Percentiles rank a stretch among this genome's conserved stretches.
Evolutionary conservation across 2,888 invertebrate species (phyloP).

Genomic region (Nemotelus nigrinus): DNA sequence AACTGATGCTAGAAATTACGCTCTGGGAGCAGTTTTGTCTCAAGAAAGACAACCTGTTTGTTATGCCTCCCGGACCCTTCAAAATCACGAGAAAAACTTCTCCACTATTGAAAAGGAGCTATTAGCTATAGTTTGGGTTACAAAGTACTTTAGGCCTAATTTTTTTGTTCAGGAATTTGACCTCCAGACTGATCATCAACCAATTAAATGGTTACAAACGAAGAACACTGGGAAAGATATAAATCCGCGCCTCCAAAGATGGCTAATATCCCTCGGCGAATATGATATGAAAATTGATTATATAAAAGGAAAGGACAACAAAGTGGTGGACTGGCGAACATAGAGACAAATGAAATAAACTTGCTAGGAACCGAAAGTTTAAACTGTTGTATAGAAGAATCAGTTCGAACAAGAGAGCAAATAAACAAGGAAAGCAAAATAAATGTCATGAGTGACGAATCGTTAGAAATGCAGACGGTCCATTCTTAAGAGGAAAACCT

Average conservation of each 20-base stretch:
- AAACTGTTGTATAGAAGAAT: not conserved
- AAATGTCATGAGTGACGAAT: not conserved
- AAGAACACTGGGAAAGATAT: constrained; percentile 50
- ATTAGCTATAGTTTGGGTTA: constrained; percentile 56
- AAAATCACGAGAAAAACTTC: constrained; percentile 53
- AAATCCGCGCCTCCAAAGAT: too few species aligned
- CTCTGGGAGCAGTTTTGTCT: constrained; percentile 48
- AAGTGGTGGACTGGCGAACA: constrained; percentile 48
- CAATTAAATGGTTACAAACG: constrained; percentile 44
- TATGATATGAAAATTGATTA: too few species aligned
- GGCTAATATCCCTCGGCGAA: too few species aligned
- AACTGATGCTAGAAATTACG: constrained; percentile 51
- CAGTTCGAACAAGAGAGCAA: not conserved
- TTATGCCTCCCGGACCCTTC: constrained; percentile 52
- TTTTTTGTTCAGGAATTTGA: constrained; percentile 55
- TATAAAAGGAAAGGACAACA: constrained; percentile 50
- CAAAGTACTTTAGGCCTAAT: constrained; percentile 59
- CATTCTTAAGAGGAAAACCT: constrained; percentile 7
- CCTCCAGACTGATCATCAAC: too few species aligned
- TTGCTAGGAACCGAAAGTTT: constrained; percentile 63
- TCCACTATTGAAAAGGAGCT: constrained; percentile 58
- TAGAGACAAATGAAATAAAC: constrained; percentile 47
- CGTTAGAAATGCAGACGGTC: constrained; percentile 2
- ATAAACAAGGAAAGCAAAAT: not conserved
- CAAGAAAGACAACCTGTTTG: constrained; percentile 50